Evolutionary conservation across 2,797 vertebrate genomes (phyloP).

Genomic region (Cheirogaleus major): DNA sequence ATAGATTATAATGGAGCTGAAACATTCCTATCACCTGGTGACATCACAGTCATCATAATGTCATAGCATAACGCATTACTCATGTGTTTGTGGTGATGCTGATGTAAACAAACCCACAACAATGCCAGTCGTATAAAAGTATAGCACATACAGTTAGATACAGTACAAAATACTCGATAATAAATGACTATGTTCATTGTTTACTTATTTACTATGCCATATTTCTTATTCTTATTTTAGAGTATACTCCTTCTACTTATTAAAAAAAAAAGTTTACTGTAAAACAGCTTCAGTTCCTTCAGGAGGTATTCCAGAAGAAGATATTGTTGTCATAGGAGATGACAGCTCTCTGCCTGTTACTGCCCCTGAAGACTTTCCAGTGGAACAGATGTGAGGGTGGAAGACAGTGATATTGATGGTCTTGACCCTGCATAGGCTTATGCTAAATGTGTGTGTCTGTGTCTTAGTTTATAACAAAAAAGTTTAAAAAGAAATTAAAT

Average conservation of each 20-base stretch:
- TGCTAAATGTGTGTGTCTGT: background rate
- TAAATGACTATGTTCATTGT: background rate
- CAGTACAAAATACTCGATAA: background rate
- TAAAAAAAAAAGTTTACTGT: background rate
- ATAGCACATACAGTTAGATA: background rate
- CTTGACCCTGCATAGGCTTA: background rate
- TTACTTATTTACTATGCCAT: background rate
- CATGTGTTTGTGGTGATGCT: background rate
- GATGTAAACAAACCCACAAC: background rate
- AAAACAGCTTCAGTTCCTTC: background rate
- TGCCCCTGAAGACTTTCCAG: background rate
- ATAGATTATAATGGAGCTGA: background rate
- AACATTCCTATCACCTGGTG: background rate
- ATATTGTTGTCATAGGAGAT: background rate
- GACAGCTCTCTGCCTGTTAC: background rate
- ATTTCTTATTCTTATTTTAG: background rate
- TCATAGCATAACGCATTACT: background rate
- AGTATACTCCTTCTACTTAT: too few relatives aligned
- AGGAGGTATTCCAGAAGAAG: background rate
- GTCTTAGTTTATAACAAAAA: background rate
- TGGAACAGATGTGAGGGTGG: background rate
- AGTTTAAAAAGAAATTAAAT: background rate
- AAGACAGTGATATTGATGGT: background rate
- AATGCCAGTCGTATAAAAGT: background rate
- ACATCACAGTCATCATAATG: background rate